Percentiles rank a stretch among this genome's conserved stretches.
Conservation (phyloP, 2,113 vertebrate species). For the Varanus salvator region DNA sequence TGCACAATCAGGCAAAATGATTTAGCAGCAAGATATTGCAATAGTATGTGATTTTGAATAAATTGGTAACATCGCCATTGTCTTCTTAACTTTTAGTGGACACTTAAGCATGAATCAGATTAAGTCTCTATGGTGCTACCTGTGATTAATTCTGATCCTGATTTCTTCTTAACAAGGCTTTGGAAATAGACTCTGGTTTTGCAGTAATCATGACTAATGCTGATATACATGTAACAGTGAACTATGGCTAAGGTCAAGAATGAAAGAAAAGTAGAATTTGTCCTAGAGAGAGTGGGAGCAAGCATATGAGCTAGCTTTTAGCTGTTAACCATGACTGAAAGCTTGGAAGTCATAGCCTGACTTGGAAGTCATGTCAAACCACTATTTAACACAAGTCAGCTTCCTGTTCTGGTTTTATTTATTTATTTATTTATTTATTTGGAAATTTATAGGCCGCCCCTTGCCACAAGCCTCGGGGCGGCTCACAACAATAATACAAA, state of each 20-base stretch:
- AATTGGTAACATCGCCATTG: neutral
- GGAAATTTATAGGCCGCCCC: too few relatives aligned
- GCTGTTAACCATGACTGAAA: too few relatives aligned
- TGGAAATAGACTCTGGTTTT: neutral
- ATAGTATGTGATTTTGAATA: neutral
- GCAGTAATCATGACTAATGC: neutral
- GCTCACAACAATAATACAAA: too few relatives aligned
- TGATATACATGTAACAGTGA: neutral
- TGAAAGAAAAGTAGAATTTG: neutral
- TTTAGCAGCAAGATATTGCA: slow-evolving; percentile 21
- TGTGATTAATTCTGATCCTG: neutral
- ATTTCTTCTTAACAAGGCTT: neutral
- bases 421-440: too few relatives aligned
- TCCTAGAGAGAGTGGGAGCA: neutral
- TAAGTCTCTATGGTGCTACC: neutral
- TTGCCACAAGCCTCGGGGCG: too few relatives aligned
- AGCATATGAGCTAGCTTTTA: neutral
- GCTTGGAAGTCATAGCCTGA: too few relatives aligned
- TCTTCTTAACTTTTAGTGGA: neutral
- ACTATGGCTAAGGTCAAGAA: neutral
- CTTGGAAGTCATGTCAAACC: neutral
- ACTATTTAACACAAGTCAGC: too few relatives aligned
- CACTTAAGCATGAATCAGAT: neutral
- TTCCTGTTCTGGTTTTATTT: too few relatives aligned
- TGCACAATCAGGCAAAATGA: neutral